These are phyloP conservation scores for Drosophila nebulosa DNA, from an alignment of 1,140 invertebrate genomes.

Conservation along the genomic window DNA sequence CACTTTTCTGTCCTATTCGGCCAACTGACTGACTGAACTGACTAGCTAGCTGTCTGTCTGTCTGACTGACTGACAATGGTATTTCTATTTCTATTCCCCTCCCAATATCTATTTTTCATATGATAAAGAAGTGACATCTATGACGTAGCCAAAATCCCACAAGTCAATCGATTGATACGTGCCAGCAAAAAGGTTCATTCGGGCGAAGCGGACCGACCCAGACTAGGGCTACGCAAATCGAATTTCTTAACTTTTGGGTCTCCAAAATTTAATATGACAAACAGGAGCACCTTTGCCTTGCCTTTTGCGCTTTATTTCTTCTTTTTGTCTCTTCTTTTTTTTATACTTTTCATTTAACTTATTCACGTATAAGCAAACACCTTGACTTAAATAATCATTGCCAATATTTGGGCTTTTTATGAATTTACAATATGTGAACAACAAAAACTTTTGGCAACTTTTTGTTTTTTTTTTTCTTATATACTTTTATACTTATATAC, in stretches of 20 bases:
- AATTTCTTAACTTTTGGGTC: slow-evolving; percentile 36
- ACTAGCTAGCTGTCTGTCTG: neutral
- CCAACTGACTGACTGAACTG: neutral
- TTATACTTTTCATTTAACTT: slow-evolving; percentile 44
- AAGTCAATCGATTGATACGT: slow-evolving; percentile 53
- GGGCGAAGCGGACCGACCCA: neutral
- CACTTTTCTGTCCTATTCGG: slow-evolving; percentile 7
- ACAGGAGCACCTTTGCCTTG: slow-evolving; percentile 27
- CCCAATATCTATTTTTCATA: neutral
- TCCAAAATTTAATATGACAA: slow-evolving; percentile 42
- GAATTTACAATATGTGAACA: slow-evolving; percentile 60
- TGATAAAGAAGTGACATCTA: slow-evolving; percentile 30
- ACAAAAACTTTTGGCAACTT: slow-evolving; percentile 33
- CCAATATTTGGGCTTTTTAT: slow-evolving; percentile 74
- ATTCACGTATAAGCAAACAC: slow-evolving; percentile 50
- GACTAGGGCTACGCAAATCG: slow-evolving; percentile 23
- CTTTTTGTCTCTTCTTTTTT: slow-evolving; percentile 13
- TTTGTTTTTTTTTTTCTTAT: slow-evolving; percentile 22
- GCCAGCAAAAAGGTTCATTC: slow-evolving; percentile 24
- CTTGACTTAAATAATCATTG: slow-evolving; percentile 75
- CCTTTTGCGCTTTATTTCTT: neutral
- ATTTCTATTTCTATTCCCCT: slow-evolving; percentile 43
- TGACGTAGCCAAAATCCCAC: slow-evolving; percentile 40
- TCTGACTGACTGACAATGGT: slow-evolving; percentile 6
- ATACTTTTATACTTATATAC: no score